Base-by-base conservation (phyloP, 23 tunicate species). In the Corella eumyota region DNA sequence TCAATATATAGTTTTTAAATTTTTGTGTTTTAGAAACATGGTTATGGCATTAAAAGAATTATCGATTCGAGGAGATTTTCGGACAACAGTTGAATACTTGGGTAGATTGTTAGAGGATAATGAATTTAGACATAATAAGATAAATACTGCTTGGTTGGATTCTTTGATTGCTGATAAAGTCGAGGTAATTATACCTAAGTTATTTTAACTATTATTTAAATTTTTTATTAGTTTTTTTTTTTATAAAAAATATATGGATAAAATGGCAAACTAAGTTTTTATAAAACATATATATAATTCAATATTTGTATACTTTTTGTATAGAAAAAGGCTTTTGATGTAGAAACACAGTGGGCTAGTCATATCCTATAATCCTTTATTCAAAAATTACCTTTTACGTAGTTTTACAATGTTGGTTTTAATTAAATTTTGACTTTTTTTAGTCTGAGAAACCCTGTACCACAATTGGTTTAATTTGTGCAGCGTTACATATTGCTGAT, bases 81-180 rank as follows among this genome's bases (percentile, higher is more conserved):
- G 98, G 22, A 92, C 98, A 13, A 92, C 93, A 17, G 98, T 92
- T 25, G 98, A 92, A 38, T 92, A 92, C 62, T 61, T 92, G 49
- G 86, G 77, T n/a, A 38, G 80, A 15, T 40, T 92, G 67, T 36
- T 92, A 4, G 98, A 92, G 50, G 92, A 77, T 56, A 59, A 36
- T n/a, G 70, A 56, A 27, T 92, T 92, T 38, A 86, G 71, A 45
- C 73, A 92, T n/a, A 81, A 81, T 50, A 81, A 81, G 68, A 85
- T 92, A 26, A 85, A 83, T 61, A 92, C 98, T 3, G 98, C 93
- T 33, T 92, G 98, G 98, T 67, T 92, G 40, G 98, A 92, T 57
- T 48, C 62, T 3, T 60, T 92, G 22, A 92, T 92, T 36, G 83
- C 92, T 51, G 93, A 88, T 33, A 88, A 88, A 72, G 83, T 88